These are phyloP conservation scores for Amorpha juglandis DNA, from an alignment of 2,888 invertebrate species.

Conservation along the genomic window DNA sequence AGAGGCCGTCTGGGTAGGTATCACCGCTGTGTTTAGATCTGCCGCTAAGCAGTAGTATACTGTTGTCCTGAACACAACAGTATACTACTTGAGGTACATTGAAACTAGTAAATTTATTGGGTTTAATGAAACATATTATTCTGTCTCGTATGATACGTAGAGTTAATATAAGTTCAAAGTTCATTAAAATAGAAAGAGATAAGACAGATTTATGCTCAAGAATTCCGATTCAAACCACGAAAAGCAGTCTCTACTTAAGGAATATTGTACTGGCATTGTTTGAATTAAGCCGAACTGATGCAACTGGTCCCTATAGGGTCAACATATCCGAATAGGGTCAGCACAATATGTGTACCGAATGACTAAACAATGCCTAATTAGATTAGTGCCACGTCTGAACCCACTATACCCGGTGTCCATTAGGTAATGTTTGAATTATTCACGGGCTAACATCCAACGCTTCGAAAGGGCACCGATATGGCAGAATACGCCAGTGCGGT, in stretches of 20 bases:
- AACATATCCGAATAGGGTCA: constrained; percentile 25
- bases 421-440: constrained; percentile 61
- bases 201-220: too few species aligned
- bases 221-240: too few species aligned
- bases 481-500: constrained; percentile 8
- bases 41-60: too few species aligned
- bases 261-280: not conserved
- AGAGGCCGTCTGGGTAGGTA: too few species aligned
- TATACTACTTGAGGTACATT: too few species aligned
- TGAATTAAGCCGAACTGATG: constrained; percentile 2
- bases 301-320: constrained; percentile 12
- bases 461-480: constrained; percentile 69
- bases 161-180: too few species aligned
- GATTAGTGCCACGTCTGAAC: constrained; percentile 36
- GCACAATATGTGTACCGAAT: constrained; percentile 28
- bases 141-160: too few species aligned
- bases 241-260: not conserved
- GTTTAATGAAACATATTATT: too few species aligned
- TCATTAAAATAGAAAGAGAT: not conserved
- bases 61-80: too few species aligned
- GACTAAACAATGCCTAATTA: constrained; percentile 39
- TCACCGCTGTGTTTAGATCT: too few species aligned
- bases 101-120: too few species aligned
- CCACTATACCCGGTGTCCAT: constrained; percentile 37
- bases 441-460: constrained; percentile 52